Evolutionary conservation across 1,140 invertebrate species (phyloP), one percentile per base, ranked within the genome.

Genomic region (Drosophila pseudoobscura): DNA sequence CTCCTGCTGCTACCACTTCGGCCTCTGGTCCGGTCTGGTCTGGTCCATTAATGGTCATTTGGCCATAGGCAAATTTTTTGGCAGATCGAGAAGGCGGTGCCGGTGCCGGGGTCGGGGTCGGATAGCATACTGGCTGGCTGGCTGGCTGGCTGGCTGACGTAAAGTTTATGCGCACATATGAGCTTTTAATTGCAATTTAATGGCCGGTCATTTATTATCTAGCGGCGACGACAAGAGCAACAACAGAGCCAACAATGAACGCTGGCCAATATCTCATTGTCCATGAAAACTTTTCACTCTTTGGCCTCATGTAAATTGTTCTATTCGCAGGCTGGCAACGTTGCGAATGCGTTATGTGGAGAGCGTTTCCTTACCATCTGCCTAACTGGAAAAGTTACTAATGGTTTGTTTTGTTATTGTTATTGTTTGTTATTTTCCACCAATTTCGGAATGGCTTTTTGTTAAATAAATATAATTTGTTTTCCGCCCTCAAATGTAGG

Each of bases 131-230:
- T 8, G 29, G 51, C 31, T 8, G 29, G 7, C 29, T 31, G 29
- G 29, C 29, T 29, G 41, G 31, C 29, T 35, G 8, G 8, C 31
- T 35, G 8, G 31, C 63, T 72, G 73, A 76, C 55, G 82, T 58
- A 82, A 85, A 85, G 82, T 85, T 85, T 85, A 87, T 87, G 82
- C 63, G 78, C 88, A 90, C 88, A 90, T 90, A 90, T 90, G 88
- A 90, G 88, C 88, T 90, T 90, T 90, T 90, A 88, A 90, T 90
- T 90, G 88, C 87, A 88, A 90, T 88, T 90, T 90, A 90, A 90
- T 90, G 88, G 88, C 70, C 77, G 88, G 88, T 84, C 88, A 90
- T 90, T 90, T 90, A 90, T 90, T 90, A 90, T 90, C 88, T 78
- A 84, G 82, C 68, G 78, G 83, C 80, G 74, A 77, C 80, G 77